These are phyloP conservation scores for Haliaeetus leucogaster DNA, from an alignment of 2,113 vertebrate species.

Conservation along the genomic window DNA sequence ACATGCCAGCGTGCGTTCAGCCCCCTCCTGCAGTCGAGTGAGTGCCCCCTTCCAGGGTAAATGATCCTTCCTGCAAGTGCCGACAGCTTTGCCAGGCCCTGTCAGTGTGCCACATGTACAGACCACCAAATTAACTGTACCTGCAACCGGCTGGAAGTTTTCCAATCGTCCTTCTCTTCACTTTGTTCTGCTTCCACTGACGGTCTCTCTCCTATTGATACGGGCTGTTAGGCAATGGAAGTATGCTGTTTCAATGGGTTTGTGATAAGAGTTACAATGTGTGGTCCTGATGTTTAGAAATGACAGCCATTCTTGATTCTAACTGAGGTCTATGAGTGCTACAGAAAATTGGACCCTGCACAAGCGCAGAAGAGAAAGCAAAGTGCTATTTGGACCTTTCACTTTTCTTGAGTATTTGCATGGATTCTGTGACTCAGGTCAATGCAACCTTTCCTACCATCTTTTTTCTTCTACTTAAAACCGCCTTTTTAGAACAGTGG, in stretches of 20 bases:
- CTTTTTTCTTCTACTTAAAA: background rate
- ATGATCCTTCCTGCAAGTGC: accelerated
- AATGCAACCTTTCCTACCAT: background rate
- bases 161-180: background rate
- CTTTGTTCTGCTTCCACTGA: background rate
- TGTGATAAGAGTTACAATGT: background rate
- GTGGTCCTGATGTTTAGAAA: background rate
- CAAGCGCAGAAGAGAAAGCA: background rate
- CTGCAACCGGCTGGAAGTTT: background rate
- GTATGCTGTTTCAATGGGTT: background rate
- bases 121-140: background rate
- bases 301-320: background rate
- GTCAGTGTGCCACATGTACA: background rate
- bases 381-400: background rate
- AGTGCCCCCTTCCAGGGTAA: background rate
- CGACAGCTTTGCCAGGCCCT: background rate
- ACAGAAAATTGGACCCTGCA: no score
- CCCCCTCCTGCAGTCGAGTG: background rate
- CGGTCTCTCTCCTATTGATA: background rate
- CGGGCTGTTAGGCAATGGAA: background rate
- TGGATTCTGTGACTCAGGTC: background rate
- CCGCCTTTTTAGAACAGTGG: background rate
- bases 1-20: background rate
- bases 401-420: background rate
- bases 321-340: background rate